Percentiles rank a stretch among this genome's conserved stretches.
These are phyloP conservation scores for Centrocercus urophasianus DNA, from an alignment of 2,113 vertebrate genomes.

Conservation along the genomic window DNA sequence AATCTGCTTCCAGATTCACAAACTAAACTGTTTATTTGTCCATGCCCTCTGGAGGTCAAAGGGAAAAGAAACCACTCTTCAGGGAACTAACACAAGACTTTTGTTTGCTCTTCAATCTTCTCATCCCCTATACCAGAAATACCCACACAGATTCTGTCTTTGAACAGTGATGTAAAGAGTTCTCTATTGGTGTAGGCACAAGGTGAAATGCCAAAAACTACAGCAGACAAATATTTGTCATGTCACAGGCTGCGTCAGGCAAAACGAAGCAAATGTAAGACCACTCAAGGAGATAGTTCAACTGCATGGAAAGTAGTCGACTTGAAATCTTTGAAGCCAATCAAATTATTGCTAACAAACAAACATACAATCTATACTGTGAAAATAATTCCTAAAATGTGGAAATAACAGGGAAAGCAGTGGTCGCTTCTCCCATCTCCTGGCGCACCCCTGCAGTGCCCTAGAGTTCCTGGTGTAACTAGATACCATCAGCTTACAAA, in stretches of 20 bases:
- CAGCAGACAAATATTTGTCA: background rate
- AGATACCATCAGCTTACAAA: background rate
- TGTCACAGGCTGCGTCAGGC: background rate
- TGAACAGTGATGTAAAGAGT: background rate
- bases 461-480: background rate
- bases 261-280: background rate
- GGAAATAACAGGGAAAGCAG: background rate
- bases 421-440: background rate
- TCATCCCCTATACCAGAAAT: background rate
- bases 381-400: background rate
- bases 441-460: background rate
- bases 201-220: background rate
- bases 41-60: background rate
- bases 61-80: background rate
- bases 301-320: background rate
- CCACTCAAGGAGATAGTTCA: slow-evolving; percentile 31
- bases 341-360: background rate
- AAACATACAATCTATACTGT: background rate
- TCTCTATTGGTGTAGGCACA: background rate
- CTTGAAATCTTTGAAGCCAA: background rate
- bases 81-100: background rate
- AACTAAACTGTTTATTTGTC: background rate
- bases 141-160: background rate
- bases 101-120: background rate
- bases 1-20: background rate